Base-by-base conservation (phyloP, 2,888 invertebrate species). In the Netelia fuscicornis region DNA sequence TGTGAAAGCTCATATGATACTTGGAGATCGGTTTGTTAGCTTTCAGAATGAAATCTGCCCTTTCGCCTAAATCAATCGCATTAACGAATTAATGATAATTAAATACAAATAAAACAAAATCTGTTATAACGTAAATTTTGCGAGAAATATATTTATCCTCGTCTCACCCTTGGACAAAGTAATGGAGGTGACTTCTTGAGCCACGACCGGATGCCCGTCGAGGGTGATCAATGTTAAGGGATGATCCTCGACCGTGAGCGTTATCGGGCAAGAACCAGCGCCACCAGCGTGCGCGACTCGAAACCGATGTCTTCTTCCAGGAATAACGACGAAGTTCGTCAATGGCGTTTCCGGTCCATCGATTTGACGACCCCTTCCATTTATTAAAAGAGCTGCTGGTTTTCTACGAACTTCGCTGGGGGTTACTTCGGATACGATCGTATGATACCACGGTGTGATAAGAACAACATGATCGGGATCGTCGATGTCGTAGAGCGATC, bases 41-140 rank as follows among this genome's bases (percentile, higher is more conserved):
- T 77, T 95, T 95, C 78, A 98, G 88, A 75, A 97, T 95, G 88
- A 97, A 96, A 93, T 97, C 97, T 10, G 96, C 95, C 74, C 97
- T 95, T 92, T 98, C 97, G 2, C 97, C 97, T 91, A 92, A 17
- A 48, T 37, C 48, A 72, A 58, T 25, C 13, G 5, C 37, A 48
- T 37, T 1, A 44, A 37, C n/a, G 1, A 11, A 62, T 25, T 68
- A 11, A 8, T 65, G 5, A 37, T 37, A 37, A 37, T 37, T 8
- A 6, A 37, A 37, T 37, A 37, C 6, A 8, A 37, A 37, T 37
- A 6, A 37, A 37, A 37, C 37, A 37, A 37, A 5, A 37, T 37
- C 6, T 0, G 37, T 37, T 5, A 8, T 37, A 6, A 37, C 6
- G 37, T 37, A 8, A 37, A 37, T 37, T 37, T 6, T 6, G 8